Percentiles rank a stretch among this genome's conserved stretches.
These are phyloP conservation scores for Trichogramma pretiosum DNA, from an alignment of 1,140 invertebrate genomes.

Conservation along the genomic window DNA sequence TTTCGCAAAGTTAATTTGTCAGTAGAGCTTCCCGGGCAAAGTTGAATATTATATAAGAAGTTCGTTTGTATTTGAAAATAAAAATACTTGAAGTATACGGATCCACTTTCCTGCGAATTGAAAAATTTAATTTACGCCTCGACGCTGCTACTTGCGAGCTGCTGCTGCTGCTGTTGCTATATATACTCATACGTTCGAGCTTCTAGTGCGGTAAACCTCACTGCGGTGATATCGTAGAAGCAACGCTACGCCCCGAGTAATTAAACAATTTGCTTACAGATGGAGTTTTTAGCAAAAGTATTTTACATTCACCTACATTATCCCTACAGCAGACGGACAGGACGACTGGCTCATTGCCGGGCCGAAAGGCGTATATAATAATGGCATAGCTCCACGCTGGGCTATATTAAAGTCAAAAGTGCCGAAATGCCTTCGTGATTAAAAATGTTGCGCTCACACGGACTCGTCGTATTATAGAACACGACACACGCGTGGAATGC, in stretches of 20 bases:
- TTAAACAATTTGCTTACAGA: constrained; percentile 48
- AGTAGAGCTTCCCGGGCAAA: too few species aligned
- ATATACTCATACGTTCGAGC: not conserved
- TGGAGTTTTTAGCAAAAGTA: constrained; percentile 43
- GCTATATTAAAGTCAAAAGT: constrained; percentile 37
- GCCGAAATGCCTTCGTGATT: constrained; percentile 41
- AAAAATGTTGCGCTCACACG: constrained; percentile 41
- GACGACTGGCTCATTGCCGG: constrained; percentile 26
- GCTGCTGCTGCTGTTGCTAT: too few species aligned
- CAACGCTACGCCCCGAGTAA: constrained; percentile 31
- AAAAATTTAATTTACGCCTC: not conserved
- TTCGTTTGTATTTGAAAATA: not conserved
- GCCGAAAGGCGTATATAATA: constrained; percentile 38
- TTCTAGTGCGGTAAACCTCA: not conserved
- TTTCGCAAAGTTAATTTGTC: too few species aligned
- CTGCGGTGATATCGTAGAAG: not conserved
- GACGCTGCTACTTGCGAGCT: too few species aligned
- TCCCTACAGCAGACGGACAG: too few species aligned
- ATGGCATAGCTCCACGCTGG: constrained; percentile 39
- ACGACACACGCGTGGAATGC: constrained; percentile 29
- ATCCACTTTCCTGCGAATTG: not conserved
- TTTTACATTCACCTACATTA: too few species aligned
- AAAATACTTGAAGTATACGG: not conserved
- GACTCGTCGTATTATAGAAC: too few species aligned
- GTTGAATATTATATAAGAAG: too few species aligned